Evolutionary conservation across 2,797 vertebrate species (phyloP).

Genomic region (Zenarchopterus dispar): DNA sequence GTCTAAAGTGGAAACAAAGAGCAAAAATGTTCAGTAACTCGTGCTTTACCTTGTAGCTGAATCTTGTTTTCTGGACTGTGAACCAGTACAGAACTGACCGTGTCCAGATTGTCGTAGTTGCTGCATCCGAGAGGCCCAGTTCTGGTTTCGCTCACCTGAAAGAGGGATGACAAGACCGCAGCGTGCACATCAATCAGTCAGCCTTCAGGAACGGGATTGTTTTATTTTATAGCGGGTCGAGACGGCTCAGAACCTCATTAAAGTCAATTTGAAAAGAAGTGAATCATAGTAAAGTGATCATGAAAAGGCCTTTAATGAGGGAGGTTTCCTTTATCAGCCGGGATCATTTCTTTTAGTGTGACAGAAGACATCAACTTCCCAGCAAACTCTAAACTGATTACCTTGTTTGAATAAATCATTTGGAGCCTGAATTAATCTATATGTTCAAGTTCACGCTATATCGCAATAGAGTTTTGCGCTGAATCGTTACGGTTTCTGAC

Average conservation of each 20-base stretch:
- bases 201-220: not conserved
- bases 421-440: slow-evolving; percentile 29
- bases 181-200: too few species aligned
- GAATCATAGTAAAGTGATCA: slow-evolving; percentile 38
- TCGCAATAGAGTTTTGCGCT: slow-evolving; percentile 45
- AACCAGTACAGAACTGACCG: slow-evolving; percentile 97
- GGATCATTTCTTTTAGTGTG: slow-evolving; percentile 44
- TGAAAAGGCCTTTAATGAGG: slow-evolving; percentile 48
- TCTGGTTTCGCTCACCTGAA: slow-evolving; percentile 95
- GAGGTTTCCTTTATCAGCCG: slow-evolving; percentile 27
- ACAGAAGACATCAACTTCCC: slow-evolving; percentile 34
- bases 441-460: slow-evolving; percentile 8
- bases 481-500: slow-evolving; percentile 32
- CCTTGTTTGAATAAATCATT: slow-evolving; percentile 22
- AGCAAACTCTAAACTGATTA: slow-evolving; percentile 32
- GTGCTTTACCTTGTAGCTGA: slow-evolving; percentile 91
- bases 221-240: slow-evolving; percentile 25
- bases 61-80: slow-evolving; percentile 99
- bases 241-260: slow-evolving; percentile 34
- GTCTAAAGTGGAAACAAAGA: not conserved
- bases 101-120: slow-evolving; percentile 99
- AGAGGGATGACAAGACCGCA: slow-evolving; percentile 6
- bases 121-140: slow-evolving; percentile 98
- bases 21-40: not conserved
- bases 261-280: slow-evolving; percentile 29